Conservation (phyloP, 2,113 vertebrate genomes). For the Leuciscus idus region DNA sequence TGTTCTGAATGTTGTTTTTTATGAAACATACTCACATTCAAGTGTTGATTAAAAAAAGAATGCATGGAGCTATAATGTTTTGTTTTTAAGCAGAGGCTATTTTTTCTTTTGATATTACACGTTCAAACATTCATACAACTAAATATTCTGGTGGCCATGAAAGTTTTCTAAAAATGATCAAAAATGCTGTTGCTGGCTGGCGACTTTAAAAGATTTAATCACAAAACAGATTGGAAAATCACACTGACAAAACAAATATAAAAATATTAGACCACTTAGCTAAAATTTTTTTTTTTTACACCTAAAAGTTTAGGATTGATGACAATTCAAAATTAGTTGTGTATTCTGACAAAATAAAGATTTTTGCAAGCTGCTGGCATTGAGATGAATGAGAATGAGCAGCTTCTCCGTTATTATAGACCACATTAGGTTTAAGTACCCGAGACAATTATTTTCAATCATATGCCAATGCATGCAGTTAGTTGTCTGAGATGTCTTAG, state of each 20-base stretch:
- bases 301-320: neutral
- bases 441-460: neutral
- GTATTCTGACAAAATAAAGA: neutral
- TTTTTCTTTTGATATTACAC: too few species aligned
- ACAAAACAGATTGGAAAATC: neutral
- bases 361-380: neutral
- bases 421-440: neutral
- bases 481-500: neutral
- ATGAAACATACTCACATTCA: too few species aligned
- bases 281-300: neutral
- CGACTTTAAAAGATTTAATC: too few species aligned
- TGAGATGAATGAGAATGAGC: neutral
- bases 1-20: too few species aligned
- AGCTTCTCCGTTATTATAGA: neutral
- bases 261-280: neutral
- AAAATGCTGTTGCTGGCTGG: too few species aligned
- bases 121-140: too few species aligned
- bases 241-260: neutral
- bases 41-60: too few species aligned
- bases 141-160: too few species aligned
- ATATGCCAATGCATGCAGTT: neutral
- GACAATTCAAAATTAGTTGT: neutral
- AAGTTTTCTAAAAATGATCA: too few species aligned
- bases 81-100: too few species aligned
- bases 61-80: too few species aligned